These are phyloP conservation scores for Hassar affinis DNA, from an alignment of 2,113 vertebrate genomes.

Conservation along the genomic window DNA sequence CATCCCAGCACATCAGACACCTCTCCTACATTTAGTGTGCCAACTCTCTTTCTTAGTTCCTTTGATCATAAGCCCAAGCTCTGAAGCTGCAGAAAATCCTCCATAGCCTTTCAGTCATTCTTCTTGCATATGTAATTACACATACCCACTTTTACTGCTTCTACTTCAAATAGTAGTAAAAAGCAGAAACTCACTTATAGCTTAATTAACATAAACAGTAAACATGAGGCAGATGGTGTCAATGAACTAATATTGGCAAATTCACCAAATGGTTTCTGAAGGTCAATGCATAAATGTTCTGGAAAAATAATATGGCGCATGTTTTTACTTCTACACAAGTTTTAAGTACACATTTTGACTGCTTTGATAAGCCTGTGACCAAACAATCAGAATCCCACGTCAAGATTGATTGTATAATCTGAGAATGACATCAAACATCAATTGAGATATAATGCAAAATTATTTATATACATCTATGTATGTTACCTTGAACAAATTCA, in stretches of 20 bases:
- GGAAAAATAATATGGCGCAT: not conserved
- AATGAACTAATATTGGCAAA: not conserved
- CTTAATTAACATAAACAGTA: not conserved
- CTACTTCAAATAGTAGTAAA: not conserved
- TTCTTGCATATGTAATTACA: not conserved
- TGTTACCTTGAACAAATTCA: no score
- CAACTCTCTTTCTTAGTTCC: constrained; percentile 2
- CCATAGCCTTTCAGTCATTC: constrained; percentile 19
- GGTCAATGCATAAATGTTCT: not conserved
- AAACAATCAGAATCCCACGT: not conserved
- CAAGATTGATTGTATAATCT: not conserved
- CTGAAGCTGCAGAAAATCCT: not conserved
- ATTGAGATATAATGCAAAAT: not conserved
- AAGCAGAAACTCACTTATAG: not conserved
- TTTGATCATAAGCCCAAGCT: constrained; percentile 38
- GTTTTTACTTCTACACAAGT: not conserved
- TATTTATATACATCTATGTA: no score
- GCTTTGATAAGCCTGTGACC: not conserved
- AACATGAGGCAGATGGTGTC: not conserved
- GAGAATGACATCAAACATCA: not conserved
- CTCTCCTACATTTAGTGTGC: constrained; percentile 31
- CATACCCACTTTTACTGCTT: not conserved
- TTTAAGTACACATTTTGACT: not conserved
- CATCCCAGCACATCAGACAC: constrained; percentile 39
- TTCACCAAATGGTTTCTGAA: not conserved